These are phyloP conservation scores for Priocnemis perturbator DNA, from an alignment of 2,888 invertebrate species.

Conservation along the genomic window DNA sequence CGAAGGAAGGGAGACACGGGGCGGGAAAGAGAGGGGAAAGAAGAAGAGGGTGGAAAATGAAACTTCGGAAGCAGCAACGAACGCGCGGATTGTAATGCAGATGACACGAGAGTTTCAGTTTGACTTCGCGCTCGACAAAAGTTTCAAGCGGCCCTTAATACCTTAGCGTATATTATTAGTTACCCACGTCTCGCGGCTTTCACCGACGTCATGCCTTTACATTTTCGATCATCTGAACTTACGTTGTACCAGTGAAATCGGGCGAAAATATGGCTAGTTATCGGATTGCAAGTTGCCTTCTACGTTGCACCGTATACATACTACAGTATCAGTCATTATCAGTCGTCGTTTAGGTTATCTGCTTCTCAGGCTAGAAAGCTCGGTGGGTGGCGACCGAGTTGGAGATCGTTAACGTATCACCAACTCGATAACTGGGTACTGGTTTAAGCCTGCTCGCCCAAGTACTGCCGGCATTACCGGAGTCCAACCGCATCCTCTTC, in stretches of 20 bases:
- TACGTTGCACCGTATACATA: no score
- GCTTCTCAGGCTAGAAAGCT: neutral
- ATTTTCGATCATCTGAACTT: no score
- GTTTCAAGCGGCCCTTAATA: conserved; percentile 43
- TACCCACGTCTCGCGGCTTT: conserved; percentile 10
- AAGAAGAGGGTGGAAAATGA: conserved; percentile 30
- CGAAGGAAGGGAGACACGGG: conserved; percentile 5
- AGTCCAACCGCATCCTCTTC: conserved; percentile 33
- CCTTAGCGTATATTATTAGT: conserved; percentile 34
- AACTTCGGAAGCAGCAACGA: conserved; percentile 43
- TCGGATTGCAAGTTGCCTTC: no score
- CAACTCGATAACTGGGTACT: conserved; percentile 62
- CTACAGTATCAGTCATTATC: no score
- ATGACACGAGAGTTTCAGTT: conserved; percentile 58
- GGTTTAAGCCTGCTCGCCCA: conserved; percentile 51
- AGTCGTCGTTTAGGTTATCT: neutral
- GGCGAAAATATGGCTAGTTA: no score
- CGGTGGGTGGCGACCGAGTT: conserved; percentile 27
- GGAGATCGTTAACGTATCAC: conserved; percentile 69
- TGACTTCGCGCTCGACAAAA: conserved; percentile 53
- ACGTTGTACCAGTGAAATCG: no score
- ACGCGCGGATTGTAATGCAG: conserved; percentile 58
- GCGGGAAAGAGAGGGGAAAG: conserved; percentile 16
- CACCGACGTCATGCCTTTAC: neutral
- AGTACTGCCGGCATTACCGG: conserved; percentile 54